Conservation (phyloP, 2,888 invertebrate genomes). For the Drosophila differens region DNA sequence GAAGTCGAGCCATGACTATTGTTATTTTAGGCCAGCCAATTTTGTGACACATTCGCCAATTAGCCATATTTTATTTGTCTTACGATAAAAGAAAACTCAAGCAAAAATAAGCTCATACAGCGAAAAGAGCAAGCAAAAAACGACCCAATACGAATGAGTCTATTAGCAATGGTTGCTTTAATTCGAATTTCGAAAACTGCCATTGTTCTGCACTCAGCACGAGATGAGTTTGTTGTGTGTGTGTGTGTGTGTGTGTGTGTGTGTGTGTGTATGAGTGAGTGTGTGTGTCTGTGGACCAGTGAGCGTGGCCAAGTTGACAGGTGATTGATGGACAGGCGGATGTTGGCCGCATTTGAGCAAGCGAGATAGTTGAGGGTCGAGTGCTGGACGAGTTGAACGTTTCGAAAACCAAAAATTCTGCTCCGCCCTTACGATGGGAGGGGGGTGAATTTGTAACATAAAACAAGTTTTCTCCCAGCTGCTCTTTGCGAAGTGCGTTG, state of each 20-base stretch:
- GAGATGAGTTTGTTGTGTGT: conserved; percentile 17
- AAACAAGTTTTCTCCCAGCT: conserved; percentile 48
- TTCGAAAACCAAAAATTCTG: conserved; percentile 42
- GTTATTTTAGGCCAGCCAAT: neutral
- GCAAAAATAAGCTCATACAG: neutral
- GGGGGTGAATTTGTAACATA: conserved; percentile 2
- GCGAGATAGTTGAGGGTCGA: conserved; percentile 42
- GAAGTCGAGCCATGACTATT: neutral
- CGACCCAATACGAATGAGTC: conserved; percentile 32
- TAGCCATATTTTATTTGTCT: neutral
- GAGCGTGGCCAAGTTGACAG: conserved; percentile 79
- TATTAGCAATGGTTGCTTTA: conserved; percentile 40
- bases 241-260: conserved; percentile 5
- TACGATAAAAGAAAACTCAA: neutral
- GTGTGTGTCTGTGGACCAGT: conserved; percentile 52
- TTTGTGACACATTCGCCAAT: neutral
- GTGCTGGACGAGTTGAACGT: conserved; percentile 45
- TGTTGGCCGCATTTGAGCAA: conserved; percentile 34
- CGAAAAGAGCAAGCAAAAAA: conserved; percentile 7
- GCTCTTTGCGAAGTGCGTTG: conserved; percentile 2
- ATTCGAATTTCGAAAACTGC: conserved; percentile 51
- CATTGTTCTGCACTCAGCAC: conserved; percentile 43
- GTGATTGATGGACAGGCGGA: conserved; percentile 83
- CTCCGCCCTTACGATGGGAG: conserved; percentile 55
- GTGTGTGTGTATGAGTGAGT: conserved; percentile 8